A percentile compares a stretch with the other conserved stretches of the same genome.
phyloP scores from a whole-genome alignment of 2,113 vertebrate species.

The Peromyscus polionotus region DNA sequence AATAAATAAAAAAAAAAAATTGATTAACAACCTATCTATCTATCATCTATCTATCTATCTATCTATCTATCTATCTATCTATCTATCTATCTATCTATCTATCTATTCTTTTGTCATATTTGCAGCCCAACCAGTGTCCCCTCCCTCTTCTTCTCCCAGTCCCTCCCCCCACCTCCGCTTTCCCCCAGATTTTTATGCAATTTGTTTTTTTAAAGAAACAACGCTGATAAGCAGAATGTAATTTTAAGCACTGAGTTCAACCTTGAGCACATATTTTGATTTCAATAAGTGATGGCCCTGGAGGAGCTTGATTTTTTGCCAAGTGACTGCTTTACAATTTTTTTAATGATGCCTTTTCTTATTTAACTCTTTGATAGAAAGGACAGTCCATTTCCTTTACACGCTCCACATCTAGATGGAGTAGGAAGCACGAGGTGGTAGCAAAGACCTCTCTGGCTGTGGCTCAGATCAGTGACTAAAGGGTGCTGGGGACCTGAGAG shows the following conservation, averaged over 20 bases:
- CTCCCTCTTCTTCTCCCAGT: background rate
- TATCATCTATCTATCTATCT: too few relatives aligned
- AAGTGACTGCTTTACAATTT: background rate
- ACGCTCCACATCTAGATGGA: background rate
- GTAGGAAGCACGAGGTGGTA: background rate
- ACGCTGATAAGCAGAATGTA: background rate
- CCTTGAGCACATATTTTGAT: background rate
- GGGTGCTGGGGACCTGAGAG: too few relatives aligned
- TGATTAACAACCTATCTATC: background rate
- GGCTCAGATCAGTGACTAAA: background rate
- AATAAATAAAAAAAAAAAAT: too few relatives aligned
- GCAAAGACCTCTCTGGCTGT: background rate
- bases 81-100: too few relatives aligned
- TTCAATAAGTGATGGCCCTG: background rate
- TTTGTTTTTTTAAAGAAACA: background rate
- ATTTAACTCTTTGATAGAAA: background rate
- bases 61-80: too few relatives aligned
- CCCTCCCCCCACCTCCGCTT: background rate
- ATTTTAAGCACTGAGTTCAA: background rate
- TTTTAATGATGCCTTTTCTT: background rate
- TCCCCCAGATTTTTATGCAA: background rate
- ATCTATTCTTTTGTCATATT: background rate
- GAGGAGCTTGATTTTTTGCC: background rate
- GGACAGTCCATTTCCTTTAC: background rate
- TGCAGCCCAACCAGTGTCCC: background rate